A percentile compares a stretch with the other conserved stretches of the same genome.
These are phyloP conservation scores for Drosophila littoralis DNA, from an alignment of 1,140 invertebrate genomes.

Conservation along the genomic window DNA sequence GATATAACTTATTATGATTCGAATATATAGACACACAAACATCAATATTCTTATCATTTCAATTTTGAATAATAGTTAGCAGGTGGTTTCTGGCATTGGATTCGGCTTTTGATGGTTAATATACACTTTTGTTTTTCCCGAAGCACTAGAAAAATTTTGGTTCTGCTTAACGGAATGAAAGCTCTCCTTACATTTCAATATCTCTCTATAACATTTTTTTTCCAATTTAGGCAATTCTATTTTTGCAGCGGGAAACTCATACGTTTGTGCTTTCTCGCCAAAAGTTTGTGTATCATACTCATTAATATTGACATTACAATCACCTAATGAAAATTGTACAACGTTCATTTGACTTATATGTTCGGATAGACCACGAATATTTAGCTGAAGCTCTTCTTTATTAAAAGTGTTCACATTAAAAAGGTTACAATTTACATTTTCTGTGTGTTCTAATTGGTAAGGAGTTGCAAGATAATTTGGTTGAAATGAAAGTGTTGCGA, in stretches of 20 bases:
- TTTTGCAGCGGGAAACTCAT: neutral
- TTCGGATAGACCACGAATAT: slow-evolving; percentile 76
- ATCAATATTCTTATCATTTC: slow-evolving; percentile 39
- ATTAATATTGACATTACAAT: slow-evolving; percentile 59
- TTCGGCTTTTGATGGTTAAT: slow-evolving; percentile 61
- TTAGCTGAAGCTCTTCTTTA: slow-evolving; percentile 72
- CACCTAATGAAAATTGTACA: slow-evolving; percentile 47
- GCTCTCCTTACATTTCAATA: slow-evolving; percentile 25
- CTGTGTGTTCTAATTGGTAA: slow-evolving; percentile 20
- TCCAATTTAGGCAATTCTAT: slow-evolving; percentile 29
- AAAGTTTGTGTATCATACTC: slow-evolving; percentile 10
- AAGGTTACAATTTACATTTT: slow-evolving; percentile 36
- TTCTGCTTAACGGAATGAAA: slow-evolving; percentile 27
- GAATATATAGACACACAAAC: slow-evolving; percentile 57
- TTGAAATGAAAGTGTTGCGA: slow-evolving; percentile 6
- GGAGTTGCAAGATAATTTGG: slow-evolving; percentile 14
- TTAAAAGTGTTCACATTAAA: slow-evolving; percentile 52
- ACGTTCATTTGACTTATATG: slow-evolving; percentile 61
- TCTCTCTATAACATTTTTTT: slow-evolving; percentile 39
- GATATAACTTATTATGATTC: slow-evolving; percentile 67
- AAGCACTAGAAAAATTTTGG: slow-evolving; percentile 50
- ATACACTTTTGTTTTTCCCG: slow-evolving; percentile 51
- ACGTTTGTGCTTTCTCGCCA: slow-evolving; percentile 13
- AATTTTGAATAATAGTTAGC: slow-evolving; percentile 64
- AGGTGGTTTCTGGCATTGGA: slow-evolving; percentile 76